These are phyloP conservation scores for Aphaenogaster floridana DNA, from an alignment of 1,140 invertebrate species.

Conservation along the genomic window DNA sequence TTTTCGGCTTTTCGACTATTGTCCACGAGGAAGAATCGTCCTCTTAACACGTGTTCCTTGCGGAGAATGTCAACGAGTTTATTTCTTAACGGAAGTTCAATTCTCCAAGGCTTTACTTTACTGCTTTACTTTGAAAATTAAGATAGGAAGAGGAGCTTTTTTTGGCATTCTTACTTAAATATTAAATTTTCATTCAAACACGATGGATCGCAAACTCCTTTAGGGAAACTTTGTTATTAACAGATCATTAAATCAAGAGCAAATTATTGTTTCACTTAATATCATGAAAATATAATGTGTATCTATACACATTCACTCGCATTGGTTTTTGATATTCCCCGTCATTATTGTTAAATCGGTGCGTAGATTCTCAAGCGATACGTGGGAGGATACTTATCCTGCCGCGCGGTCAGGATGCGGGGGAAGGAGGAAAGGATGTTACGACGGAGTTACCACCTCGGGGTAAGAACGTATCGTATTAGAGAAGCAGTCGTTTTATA, in stretches of 20 bases:
- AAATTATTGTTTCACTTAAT: background rate
- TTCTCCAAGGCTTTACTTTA: background rate
- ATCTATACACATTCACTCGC: background rate
- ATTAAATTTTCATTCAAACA: constrained; percentile 3
- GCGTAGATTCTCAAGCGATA: constrained; percentile 38
- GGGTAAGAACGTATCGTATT: constrained; percentile 44
- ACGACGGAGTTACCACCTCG: constrained; percentile 55
- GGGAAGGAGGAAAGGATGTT: constrained; percentile 48
- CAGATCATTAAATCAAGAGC: background rate
- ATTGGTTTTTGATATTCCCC: constrained; percentile 10
- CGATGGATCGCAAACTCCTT: background rate
- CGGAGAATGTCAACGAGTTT: constrained; percentile 15
- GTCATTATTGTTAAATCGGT: background rate
- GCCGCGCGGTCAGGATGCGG: background rate
- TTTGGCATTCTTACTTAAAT: too few species aligned
- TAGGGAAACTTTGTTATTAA: background rate
- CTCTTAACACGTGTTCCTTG: constrained; percentile 11
- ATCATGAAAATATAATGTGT: background rate
- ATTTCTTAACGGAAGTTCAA: background rate
- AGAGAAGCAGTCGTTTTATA: constrained; percentile 47
- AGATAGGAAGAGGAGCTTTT: background rate
- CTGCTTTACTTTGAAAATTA: background rate
- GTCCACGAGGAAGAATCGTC: background rate
- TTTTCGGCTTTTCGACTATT: constrained; percentile 49
- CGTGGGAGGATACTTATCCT: constrained; percentile 47